Base-by-base conservation (phyloP, 2,888 invertebrate genomes). In the Cheilosia vernalis region DNA sequence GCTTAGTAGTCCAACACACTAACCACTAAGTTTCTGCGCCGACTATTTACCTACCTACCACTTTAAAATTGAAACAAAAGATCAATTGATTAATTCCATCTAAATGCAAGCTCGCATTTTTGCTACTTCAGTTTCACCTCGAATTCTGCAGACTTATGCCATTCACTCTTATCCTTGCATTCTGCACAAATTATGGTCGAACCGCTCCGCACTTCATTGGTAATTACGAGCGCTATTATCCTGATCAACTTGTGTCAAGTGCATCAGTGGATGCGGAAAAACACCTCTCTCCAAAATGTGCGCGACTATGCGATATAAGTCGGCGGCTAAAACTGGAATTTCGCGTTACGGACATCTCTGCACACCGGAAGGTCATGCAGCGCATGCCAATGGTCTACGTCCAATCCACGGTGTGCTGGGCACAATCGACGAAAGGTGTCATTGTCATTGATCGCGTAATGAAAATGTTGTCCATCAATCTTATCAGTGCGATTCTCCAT, bases 91-190 rank as follows among this genome's bases (percentile, higher is more conserved):
- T 33, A 10, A 10, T 10, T 33, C 3, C 44, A 3, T 17, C n/a
- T 5, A n/a, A 44, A n/a, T 27, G 27, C 6, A 6, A 27, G n/a
- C 42, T 33, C 33, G 10, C 10, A 33, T 33, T 33, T 33, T 33
- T 33, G 3, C 10, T 33, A n/a, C 4, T 44, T 44, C 7, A 9
- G 44, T 51, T 37, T 66, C 19, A 47, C 56, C 64, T 67, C 67
- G 42, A 67, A 77, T 42, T 60, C 30, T 24, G 27, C 21, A 55
- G 24, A 37, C 56, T 27, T 47, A 30, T 49, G 17, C 49, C 76
- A 42, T 76, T 66, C 76, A 76, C 58, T 60, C 15, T 66, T 66
- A 76, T 67, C 64, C 66, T 67, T 53, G 76, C 58, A 49, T 76
- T 61, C 9, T 17, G 40, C 19, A 19, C 37, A 51, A 10, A 37